Base-by-base conservation (phyloP, 2,888 invertebrate species). In the Hirtodrosophila trivittata region DNA sequence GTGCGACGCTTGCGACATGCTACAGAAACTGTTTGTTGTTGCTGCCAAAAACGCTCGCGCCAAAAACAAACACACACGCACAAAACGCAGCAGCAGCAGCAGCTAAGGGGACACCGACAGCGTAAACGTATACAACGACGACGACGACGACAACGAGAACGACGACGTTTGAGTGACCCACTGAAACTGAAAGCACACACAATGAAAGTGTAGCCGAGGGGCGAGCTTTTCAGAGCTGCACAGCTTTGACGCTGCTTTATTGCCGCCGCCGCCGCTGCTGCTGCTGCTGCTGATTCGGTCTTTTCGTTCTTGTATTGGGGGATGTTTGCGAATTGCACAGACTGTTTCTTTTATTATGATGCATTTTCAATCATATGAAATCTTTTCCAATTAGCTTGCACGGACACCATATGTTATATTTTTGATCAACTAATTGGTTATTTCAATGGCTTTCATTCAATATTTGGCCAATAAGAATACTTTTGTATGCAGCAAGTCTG, bases 1-100 rank as follows among this genome's bases (percentile, higher is more conserved):
- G 49, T 56, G 32, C 67, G 67, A 57, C 56, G 49, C 58, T 59
- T 63, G 66, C 71, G 75, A 57, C 67, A 72, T 56, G 45, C 39
- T 37, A 72, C 63, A 56, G 35, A 60, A 64, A 58, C 30, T 16
- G 51, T 46, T 55, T 51, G 51, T 41, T 65, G 51, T 50, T 47
- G 63, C 43, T 37, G 60, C 52, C 47, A 52, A 54, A 60, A 63
- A 57, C 45, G 62, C 62, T 57, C 63, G 63, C 63, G 63, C 63
- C 63, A 63, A 63, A 64, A 64, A 43, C 47, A 52, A 52, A 57
- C 63, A 64, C 42, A 47, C 63, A 49, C 42, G 33, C 21, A 46
- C 25, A 13, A 18, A 46, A 32, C 32, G 37, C 47, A 46, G 45
- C 41, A 30, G 25, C 37, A 51, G 30, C 54, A 37, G 35, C 21